Percentiles rank a stretch among this genome's conserved stretches.
phyloP scores from a whole-genome alignment of 1,140 invertebrate genomes.

The Drosophila obscura region DNA sequence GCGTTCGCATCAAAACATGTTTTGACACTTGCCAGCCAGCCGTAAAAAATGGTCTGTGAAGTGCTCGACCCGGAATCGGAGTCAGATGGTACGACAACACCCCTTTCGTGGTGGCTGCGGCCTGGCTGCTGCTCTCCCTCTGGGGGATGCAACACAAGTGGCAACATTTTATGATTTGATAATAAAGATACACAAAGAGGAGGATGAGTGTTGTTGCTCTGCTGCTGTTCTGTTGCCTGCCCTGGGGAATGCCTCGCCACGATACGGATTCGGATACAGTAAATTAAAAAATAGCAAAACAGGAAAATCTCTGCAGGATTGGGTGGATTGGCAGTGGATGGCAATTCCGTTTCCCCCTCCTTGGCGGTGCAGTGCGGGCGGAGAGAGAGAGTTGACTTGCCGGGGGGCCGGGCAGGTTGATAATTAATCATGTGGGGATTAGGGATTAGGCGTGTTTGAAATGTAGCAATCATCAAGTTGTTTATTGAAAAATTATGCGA shows the following conservation, averaged over 20 bases:
- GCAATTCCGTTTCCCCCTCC: conserved; percentile 23
- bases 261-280: conserved; percentile 31
- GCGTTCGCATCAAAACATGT: conserved; percentile 79
- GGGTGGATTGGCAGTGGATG: too few species aligned
- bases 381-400: conserved; percentile 18
- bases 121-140: conserved; percentile 7
- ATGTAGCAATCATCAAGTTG: conserved; percentile 69
- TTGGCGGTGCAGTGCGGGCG: conserved; percentile 19
- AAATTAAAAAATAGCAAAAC: conserved; percentile 73
- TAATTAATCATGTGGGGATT: conserved; percentile 82
- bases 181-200: conserved; percentile 69
- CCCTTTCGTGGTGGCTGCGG: conserved; percentile 48
- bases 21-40: conserved; percentile 74
- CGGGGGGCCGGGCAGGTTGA: conserved; percentile 58
- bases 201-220: conserved; percentile 1
- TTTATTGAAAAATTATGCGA: conserved; percentile 73
- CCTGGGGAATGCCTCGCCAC: conserved; percentile 27
- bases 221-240: conserved; percentile 1
- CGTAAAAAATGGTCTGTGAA: conserved; percentile 72
- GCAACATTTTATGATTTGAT: conserved; percentile 83
- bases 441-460: conserved; percentile 54
- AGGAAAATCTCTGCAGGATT: conserved; percentile 46
- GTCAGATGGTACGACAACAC: conserved; percentile 41
- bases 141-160: conserved; percentile 73
- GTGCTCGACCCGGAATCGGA: conserved; percentile 4